These are phyloP conservation scores for Drosophila cognata DNA, from an alignment of 2,888 invertebrate species.

Conservation along the genomic window DNA sequence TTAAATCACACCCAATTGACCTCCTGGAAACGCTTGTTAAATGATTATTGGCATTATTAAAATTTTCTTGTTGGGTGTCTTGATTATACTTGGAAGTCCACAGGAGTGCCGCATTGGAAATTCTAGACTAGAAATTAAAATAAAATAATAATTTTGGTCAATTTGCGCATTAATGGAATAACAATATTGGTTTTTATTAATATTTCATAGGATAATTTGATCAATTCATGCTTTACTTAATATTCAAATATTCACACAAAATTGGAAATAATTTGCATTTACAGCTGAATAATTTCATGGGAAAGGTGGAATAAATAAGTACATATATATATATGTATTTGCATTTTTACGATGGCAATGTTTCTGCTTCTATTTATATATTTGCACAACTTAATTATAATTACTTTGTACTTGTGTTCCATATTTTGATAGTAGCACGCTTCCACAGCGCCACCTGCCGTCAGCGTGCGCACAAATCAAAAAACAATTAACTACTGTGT, in stretches of 20 bases:
- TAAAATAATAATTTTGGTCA: not conserved
- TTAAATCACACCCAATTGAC: slow-evolving; percentile 2
- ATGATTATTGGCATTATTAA: not conserved
- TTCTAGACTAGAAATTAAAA: not conserved
- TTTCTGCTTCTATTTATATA: not conserved
- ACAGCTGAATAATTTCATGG: not conserved
- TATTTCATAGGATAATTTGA: not conserved
- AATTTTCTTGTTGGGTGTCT: not conserved
- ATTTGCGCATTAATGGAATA: not conserved
- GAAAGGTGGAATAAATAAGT: not conserved
- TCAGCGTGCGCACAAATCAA: slow-evolving; percentile 40
- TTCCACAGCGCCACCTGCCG: slow-evolving; percentile 62
- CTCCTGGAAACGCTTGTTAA: not conserved
- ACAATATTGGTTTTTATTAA: not conserved
- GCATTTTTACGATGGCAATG: not conserved
- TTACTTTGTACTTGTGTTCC: not conserved
- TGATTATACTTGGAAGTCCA: not conserved
- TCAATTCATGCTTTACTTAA: not conserved
- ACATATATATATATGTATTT: not conserved
- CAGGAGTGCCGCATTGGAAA: not conserved
- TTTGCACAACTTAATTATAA: not conserved
- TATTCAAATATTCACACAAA: not conserved
- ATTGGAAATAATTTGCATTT: not conserved
- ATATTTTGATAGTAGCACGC: slow-evolving; percentile 44
- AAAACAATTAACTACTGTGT: slow-evolving; percentile 25